phyloP scores from a whole-genome alignment of 2,797 vertebrate genomes.

The Centropyge bicolor region DNA sequence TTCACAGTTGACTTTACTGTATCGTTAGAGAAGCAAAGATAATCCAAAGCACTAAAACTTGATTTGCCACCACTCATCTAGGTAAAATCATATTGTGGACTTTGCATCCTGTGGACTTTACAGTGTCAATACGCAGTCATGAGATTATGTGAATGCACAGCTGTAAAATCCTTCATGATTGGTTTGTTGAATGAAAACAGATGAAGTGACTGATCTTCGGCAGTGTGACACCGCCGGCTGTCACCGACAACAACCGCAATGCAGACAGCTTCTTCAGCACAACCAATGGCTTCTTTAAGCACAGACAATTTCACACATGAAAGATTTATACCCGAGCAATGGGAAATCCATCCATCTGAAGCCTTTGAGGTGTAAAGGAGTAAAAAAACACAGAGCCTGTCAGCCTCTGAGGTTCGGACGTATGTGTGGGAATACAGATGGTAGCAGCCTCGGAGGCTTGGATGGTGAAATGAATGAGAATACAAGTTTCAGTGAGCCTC shows the following conservation, averaged over 20 bases:
- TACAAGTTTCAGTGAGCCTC: conserved; percentile 11
- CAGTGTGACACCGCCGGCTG: conserved; percentile 27
- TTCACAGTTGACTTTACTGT: neutral
- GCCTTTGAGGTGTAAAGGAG: conserved; percentile 62
- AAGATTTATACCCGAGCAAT: conserved; percentile 68
- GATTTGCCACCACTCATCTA: neutral
- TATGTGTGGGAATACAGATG: conserved; percentile 37
- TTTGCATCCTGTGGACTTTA: neutral
- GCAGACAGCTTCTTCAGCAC: conserved; percentile 60
- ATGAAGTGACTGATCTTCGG: conserved; percentile 42
- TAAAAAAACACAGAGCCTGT: conserved; percentile 40
- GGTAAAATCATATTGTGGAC: neutral
- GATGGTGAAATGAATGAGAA: conserved; percentile 26
- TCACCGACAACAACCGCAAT: conserved; percentile 32
- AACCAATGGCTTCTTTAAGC: conserved; percentile 67
- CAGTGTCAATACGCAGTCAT: neutral
- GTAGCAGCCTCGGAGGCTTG: conserved; percentile 18
- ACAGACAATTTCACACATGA: conserved; percentile 79
- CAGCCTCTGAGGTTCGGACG: conserved; percentile 13
- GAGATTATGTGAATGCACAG: neutral
- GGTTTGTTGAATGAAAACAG: conserved; percentile 35
- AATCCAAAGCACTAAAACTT: neutral
- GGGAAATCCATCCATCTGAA: conserved; percentile 70
- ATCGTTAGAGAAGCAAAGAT: neutral
- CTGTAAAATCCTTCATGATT: conserved; percentile 11